Conservation (phyloP, 1,140 invertebrate species). For the Aphidius gifuensis region DNA sequence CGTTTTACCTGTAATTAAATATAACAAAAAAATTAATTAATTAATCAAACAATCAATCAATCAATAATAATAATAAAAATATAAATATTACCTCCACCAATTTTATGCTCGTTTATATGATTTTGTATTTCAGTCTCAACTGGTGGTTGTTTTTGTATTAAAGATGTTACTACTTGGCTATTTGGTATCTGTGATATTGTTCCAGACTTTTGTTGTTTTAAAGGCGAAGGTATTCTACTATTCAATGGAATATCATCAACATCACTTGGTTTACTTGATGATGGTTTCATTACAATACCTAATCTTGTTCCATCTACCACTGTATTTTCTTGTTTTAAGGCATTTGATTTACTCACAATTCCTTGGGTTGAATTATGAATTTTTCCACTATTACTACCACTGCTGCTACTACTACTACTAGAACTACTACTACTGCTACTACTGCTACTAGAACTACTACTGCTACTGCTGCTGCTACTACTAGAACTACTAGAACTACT, state of each 20-base stretch:
- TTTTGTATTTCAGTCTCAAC: slow-evolving; percentile 45
- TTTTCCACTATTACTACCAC: slow-evolving; percentile 39
- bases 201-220: slow-evolving; percentile 49
- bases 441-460: too few species aligned
- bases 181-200: slow-evolving; percentile 44
- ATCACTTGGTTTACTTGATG: slow-evolving; percentile 43
- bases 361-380: slow-evolving; percentile 49
- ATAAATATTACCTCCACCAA: slow-evolving; percentile 48
- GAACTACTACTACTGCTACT: too few species aligned
- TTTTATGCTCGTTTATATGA: slow-evolving; percentile 53
- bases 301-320: slow-evolving; percentile 35
- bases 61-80: slow-evolving; percentile 3
- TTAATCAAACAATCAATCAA: background rate
- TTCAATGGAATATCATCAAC: slow-evolving; percentile 53
- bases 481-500: too few species aligned
- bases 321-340: slow-evolving; percentile 48
- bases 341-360: slow-evolving; percentile 47
- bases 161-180: slow-evolving; percentile 29
- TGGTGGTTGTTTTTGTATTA: background rate
- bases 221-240: slow-evolving; percentile 53
- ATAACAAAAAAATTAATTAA: slow-evolving; percentile 1
- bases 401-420: too few species aligned
- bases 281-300: slow-evolving; percentile 37
- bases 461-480: too few species aligned
- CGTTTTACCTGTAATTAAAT: slow-evolving; percentile 46